These are phyloP conservation scores for Cacoxenus indagator DNA, from an alignment of 2,888 invertebrate genomes.

Conservation along the genomic window DNA sequence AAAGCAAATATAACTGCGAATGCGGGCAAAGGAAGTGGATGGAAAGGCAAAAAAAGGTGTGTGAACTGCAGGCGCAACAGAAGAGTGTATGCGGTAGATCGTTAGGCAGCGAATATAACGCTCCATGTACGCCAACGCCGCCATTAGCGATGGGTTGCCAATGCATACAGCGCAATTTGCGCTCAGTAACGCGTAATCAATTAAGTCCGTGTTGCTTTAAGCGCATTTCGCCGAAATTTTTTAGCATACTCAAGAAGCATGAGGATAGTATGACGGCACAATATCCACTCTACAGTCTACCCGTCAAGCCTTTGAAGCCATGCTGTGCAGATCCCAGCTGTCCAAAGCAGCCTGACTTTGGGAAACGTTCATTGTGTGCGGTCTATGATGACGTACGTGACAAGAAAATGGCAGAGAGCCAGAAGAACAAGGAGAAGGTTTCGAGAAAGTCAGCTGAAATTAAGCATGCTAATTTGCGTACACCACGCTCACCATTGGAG, in stretches of 20 bases:
- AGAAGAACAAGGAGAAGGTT: no score
- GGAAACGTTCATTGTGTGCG: neutral
- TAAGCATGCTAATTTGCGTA: no score
- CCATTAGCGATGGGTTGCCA: conserved; percentile 32
- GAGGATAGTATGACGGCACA: conserved; percentile 43
- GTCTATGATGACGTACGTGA: neutral
- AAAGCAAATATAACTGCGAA: no score
- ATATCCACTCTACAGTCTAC: conserved; percentile 50
- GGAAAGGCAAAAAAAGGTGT: neutral
- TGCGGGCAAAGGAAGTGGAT: no score
- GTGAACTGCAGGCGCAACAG: neutral
- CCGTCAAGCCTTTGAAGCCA: conserved; percentile 3
- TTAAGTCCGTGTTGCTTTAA: conserved; percentile 46
- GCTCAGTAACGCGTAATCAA: conserved; percentile 39
- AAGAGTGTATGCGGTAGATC: neutral
- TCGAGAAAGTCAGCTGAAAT: no score
- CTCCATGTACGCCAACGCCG: conserved; percentile 21
- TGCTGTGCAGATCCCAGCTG: conserved; percentile 20
- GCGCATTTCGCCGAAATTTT: conserved; percentile 59
- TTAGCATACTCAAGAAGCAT: conserved; percentile 46
- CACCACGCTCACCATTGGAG: no score
- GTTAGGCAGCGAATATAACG: neutral
- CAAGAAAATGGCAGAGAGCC: neutral
- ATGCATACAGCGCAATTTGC: conserved; percentile 30
- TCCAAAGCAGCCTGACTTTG: neutral